A percentile compares a stretch with the other conserved stretches of the same genome.
Evolutionary conservation across 2,797 vertebrate genomes (phyloP).

Genomic region (Coluber constrictor): DNA sequence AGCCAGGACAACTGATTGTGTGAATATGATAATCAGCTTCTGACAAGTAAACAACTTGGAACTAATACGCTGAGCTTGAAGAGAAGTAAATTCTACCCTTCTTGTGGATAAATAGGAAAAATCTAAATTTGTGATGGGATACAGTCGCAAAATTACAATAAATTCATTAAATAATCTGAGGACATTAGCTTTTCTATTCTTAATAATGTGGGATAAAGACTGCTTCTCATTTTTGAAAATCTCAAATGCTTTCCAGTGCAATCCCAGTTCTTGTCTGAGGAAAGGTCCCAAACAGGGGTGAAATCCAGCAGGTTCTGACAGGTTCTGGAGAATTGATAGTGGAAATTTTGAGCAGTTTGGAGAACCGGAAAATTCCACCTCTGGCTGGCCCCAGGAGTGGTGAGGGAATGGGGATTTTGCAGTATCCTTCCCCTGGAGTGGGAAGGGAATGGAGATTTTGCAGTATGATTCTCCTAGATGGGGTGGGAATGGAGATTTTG

Average conservation of each 20-base stretch:
- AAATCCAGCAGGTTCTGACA: too few relatives aligned
- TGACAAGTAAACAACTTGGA: neutral
- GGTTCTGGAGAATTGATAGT: too few relatives aligned
- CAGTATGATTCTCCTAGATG: too few relatives aligned
- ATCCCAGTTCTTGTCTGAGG: neutral
- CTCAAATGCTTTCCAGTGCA: neutral
- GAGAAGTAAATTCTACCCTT: neutral
- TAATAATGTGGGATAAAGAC: neutral
- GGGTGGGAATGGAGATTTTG: too few relatives aligned
- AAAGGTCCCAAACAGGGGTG: too few relatives aligned
- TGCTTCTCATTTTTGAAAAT: neutral
- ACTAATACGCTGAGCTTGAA: neutral
- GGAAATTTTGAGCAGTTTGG: too few relatives aligned
- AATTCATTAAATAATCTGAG: neutral
- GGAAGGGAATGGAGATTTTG: too few relatives aligned
- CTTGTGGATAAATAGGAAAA: neutral
- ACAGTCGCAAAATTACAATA: neutral
- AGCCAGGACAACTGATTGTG: neutral
- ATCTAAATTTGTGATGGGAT: neutral
- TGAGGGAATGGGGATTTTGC: too few relatives aligned
- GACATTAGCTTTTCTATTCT: neutral
- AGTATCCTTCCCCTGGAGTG: too few relatives aligned
- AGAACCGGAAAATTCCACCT: too few relatives aligned
- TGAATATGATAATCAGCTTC: neutral
- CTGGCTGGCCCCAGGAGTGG: too few relatives aligned